Conservation (phyloP, 2,888 invertebrate species). For the Eledona agricola region DNA sequence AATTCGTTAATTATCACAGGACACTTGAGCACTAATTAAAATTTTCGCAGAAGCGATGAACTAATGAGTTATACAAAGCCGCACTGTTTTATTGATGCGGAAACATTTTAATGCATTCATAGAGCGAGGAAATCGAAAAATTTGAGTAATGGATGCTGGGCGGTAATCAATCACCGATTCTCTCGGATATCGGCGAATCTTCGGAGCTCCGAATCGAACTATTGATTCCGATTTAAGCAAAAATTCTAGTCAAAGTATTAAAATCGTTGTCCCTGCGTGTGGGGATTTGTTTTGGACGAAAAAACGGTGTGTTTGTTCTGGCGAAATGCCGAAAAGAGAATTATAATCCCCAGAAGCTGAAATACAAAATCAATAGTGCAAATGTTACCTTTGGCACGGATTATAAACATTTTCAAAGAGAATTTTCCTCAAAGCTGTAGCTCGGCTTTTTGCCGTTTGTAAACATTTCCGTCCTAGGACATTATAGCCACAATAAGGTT, state of each 20-base stretch:
- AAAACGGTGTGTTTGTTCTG: background rate
- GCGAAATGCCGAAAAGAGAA: conserved; percentile 6
- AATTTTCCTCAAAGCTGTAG: too few species aligned
- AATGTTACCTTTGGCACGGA: conserved; percentile 11
- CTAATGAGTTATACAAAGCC: conserved; percentile 10
- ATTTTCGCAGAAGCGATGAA: conserved; percentile 4
- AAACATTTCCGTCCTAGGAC: too few species aligned
- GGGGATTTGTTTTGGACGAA: background rate
- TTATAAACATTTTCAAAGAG: too few species aligned
- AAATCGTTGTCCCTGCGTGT: conserved; percentile 8
- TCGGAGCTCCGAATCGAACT: conserved; percentile 29
- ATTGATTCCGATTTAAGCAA: conserved; percentile 19
- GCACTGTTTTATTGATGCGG: conserved; percentile 11
- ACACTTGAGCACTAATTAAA: conserved; percentile 4
- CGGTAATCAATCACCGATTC: conserved; percentile 34
- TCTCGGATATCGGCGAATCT: conserved; percentile 25
- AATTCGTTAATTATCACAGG: conserved; percentile 9
- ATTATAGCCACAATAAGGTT: too few species aligned
- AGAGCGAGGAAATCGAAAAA: conserved; percentile 29
- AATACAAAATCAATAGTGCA: conserved; percentile 22
- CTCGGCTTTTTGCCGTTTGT: too few species aligned
- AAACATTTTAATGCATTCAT: conserved; percentile 31
- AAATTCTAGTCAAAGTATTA: conserved; percentile 16
- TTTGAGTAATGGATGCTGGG: conserved; percentile 31
- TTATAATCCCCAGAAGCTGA: conserved; percentile 22